Base-by-base conservation (phyloP, 2,113 vertebrate genomes). In the Pseudopodoces humilis region DNA sequence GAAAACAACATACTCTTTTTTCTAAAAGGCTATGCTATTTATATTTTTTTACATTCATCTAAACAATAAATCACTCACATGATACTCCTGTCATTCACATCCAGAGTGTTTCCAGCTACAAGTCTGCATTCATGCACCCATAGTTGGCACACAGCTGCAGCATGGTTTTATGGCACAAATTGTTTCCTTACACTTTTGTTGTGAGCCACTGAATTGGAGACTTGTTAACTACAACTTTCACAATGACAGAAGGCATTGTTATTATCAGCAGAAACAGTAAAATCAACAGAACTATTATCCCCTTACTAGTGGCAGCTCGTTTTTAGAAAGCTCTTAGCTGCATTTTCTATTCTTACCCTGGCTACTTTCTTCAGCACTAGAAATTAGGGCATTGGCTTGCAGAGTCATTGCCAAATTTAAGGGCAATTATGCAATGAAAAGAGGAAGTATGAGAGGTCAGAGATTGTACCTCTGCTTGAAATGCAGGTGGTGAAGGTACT, bases 361-460 rank as follows among this genome's bases (percentile, higher is more conserved):
- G 58, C 31, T 85, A 13, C 75, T 90, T 94, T 77, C 59, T 83
- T 86, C 64, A 78, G n/a, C 82, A 33, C 27, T 78, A 63, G 71
- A 92, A 94, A 86, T 92, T 22, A 68, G 76, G 52, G 4, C 76
- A 60, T 31, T 92, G 75, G 78, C 50, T 83, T 94, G 43, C 60
- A 68, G 78, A 83, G 31, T n/a, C 52, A 43, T 67, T 92, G 85
- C 71, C 50, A 35, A 95, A 94, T 91, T 92, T 91, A 95, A 80
- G 70, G 60, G 27, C 53, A 80, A 93, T 88, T 94, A 88, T 60
- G 52, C 44, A 90, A 83, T 37, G 27, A 50, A 52, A 77, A 74
- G 41, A 55, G 20, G 47, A 92, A 81, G 20, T 63, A 55, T 30
- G 64, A 88, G 56, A 88, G 90, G 87, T 87, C 75, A 92, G 59